These are phyloP conservation scores for Meta bourneti DNA, from an alignment of 2,888 invertebrate species.

Conservation along the genomic window DNA sequence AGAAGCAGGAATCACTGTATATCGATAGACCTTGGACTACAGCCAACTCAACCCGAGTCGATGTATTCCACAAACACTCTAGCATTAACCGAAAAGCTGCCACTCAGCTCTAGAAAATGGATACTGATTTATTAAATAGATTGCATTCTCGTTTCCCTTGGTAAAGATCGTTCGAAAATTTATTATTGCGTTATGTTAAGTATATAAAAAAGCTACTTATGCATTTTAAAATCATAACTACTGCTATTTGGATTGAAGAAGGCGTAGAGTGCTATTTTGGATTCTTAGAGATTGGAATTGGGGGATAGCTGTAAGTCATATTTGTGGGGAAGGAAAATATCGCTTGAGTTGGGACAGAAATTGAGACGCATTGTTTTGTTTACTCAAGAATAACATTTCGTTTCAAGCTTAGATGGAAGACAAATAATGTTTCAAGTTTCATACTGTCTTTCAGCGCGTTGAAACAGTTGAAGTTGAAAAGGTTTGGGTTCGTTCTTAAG, in stretches of 20 bases:
- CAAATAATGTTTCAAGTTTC: slow-evolving; percentile 10
- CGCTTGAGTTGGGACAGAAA: not conserved
- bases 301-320: no score
- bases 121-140: no score
- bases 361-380: slow-evolving; percentile 23
- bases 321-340: no score
- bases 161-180: no score
- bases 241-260: no score
- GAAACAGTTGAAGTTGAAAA: not conserved
- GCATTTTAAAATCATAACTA: no score
- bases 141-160: no score
- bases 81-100: slow-evolving; percentile 19
- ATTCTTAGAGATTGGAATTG: no score
- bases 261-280: no score
- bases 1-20: slow-evolving; percentile 14
- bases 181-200: no score
- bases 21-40: slow-evolving; percentile 18
- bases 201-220: no score
- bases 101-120: not conserved
- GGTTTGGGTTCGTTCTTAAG: not conserved
- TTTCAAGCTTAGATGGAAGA: not conserved
- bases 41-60: not conserved
- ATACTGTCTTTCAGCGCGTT: not conserved
- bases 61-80: slow-evolving; percentile 23
- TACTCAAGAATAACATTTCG: not conserved